Percentiles rank a stretch among this genome's conserved stretches.
These are phyloP conservation scores for Archips crataeganus DNA, from an alignment of 2,888 invertebrate species.

Conservation along the genomic window DNA sequence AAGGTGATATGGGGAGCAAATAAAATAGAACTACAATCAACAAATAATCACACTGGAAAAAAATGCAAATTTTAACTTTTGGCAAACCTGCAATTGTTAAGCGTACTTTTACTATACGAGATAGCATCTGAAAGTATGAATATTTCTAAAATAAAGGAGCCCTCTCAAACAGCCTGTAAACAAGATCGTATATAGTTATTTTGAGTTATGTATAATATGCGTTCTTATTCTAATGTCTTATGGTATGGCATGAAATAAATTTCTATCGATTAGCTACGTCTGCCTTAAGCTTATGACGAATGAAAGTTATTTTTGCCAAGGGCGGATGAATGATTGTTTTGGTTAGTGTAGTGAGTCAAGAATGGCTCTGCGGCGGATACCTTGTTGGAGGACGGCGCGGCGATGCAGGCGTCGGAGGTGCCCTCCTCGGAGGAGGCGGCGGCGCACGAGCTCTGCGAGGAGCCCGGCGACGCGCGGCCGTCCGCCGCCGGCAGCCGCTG, in stretches of 20 bases:
- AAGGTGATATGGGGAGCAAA: conserved; percentile 64
- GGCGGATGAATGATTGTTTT: background rate
- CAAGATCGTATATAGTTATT: conserved; percentile 47
- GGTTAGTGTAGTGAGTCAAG: conserved; percentile 37
- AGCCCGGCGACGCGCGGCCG: conserved; percentile 87
- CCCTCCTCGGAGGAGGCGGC: conserved; percentile 81
- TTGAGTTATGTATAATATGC: conserved; percentile 7
- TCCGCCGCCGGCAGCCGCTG: conserved; percentile 91
- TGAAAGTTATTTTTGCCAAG: conserved; percentile 27
- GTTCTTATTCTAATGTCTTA: background rate
- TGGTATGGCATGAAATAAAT: conserved; percentile 23
- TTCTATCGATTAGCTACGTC: background rate
- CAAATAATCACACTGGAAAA: conserved; percentile 75
- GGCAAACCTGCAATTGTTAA: conserved; percentile 86
- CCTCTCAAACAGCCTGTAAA: conserved; percentile 62
- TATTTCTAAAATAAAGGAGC: conserved; percentile 53
- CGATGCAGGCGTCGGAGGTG: conserved; percentile 82
- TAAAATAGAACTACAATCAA: conserved; percentile 56
- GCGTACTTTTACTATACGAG: conserved; percentile 59
- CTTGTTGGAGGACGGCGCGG: conserved; percentile 88
- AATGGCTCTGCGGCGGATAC: conserved; percentile 74
- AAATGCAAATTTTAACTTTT: conserved; percentile 85
- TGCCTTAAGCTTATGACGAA: background rate
- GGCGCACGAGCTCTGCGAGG: conserved; percentile 77
- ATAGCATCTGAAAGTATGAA: conserved; percentile 52